These are phyloP conservation scores for Mormyrus hasselquistii DNA, from an alignment of 2,797 vertebrate species.

Conservation along the genomic window DNA sequence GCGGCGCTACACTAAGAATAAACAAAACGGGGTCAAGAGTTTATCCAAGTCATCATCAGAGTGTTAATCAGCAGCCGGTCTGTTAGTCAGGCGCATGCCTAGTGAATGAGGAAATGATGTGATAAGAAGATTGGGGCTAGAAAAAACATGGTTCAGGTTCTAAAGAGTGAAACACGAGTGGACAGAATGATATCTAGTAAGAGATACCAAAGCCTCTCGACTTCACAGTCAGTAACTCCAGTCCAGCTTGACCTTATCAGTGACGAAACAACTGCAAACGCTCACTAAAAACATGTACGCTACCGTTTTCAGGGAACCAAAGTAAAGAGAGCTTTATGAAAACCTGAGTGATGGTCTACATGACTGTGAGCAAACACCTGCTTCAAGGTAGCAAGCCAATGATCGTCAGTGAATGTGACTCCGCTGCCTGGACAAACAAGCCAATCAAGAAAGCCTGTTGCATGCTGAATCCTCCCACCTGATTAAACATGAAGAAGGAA, in stretches of 20 bases:
- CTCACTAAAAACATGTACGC: background rate
- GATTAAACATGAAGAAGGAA: background rate
- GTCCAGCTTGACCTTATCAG: background rate
- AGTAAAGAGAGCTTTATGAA: background rate
- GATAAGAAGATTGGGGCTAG: background rate
- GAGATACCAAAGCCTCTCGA: background rate
- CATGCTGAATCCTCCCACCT: background rate
- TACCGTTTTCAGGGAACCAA: background rate
- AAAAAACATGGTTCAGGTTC: background rate
- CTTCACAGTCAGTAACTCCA: background rate
- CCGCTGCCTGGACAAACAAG: background rate
- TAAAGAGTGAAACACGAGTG: background rate
- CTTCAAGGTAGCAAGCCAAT: background rate
- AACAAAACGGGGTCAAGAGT: background rate
- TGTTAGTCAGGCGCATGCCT: background rate
- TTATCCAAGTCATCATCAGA: background rate
- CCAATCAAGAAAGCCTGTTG: background rate
- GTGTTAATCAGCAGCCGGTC: background rate
- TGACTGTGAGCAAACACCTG: background rate
- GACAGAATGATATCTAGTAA: background rate
- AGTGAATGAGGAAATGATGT: background rate
- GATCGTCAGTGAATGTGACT: background rate
- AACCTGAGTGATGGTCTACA: background rate
- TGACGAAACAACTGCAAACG: background rate
- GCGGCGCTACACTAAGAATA: background rate